phyloP scores from a whole-genome alignment of 2,888 invertebrate species.

The Ceriagrion tenellum region DNA sequence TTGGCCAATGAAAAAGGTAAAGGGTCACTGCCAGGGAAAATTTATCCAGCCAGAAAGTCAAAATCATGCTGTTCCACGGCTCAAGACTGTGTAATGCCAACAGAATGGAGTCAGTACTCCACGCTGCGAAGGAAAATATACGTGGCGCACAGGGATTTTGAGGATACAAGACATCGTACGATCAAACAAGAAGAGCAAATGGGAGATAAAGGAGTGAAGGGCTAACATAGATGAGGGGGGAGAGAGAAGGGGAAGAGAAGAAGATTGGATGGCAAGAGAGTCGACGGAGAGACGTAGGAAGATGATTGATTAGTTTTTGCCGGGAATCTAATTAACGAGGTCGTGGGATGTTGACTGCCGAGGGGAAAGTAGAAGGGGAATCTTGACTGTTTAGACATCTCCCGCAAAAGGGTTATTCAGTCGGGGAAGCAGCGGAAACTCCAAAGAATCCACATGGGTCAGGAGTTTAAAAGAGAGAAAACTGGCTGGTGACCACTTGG shows the following conservation, averaged over 20 bases:
- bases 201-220: too few relatives aligned
- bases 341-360: slow-evolving; percentile 41
- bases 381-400: neutral
- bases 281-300: slow-evolving; percentile 50
- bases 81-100: too few relatives aligned
- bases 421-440: neutral
- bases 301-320: slow-evolving; percentile 61
- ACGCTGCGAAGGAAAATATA: neutral
- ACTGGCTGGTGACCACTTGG: neutral
- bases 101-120: too few relatives aligned
- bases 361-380: neutral
- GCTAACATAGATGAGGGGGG: neutral
- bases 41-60: too few relatives aligned
- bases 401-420: slow-evolving; percentile 8
- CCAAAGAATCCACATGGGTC: neutral
- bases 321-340: slow-evolving; percentile 63
- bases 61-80: too few relatives aligned
- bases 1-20: too few relatives aligned
- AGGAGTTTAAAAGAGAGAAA: neutral
- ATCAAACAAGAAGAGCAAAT: too few relatives aligned
- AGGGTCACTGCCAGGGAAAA: too few relatives aligned
- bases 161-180: neutral
- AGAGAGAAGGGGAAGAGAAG: slow-evolving; percentile 69
- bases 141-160: neutral
- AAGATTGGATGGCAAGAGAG: slow-evolving; percentile 61